Percentiles rank a stretch among this genome's conserved stretches.
phyloP scores from a whole-genome alignment of 2,888 invertebrate genomes.

The Bellardia bayeri region DNA sequence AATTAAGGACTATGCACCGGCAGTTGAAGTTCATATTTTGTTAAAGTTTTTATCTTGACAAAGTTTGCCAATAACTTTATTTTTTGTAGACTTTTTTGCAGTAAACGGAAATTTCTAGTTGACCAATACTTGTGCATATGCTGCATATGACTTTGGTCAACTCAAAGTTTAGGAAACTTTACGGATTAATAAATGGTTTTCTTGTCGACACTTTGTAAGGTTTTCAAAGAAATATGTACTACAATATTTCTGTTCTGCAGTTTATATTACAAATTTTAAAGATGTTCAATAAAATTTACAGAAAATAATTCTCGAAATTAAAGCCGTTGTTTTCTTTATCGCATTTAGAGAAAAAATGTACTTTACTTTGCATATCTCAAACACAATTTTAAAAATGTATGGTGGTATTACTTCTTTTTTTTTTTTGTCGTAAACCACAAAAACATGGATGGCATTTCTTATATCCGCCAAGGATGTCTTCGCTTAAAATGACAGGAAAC shows the following conservation, averaged over 20 bases:
- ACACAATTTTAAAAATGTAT: slow-evolving; percentile 72
- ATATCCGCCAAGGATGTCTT: slow-evolving; percentile 76
- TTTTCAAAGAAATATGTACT: not conserved
- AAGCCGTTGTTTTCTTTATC: slow-evolving; percentile 52
- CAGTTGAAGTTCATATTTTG: slow-evolving; percentile 47
- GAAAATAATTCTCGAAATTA: slow-evolving; percentile 45
- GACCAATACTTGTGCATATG: slow-evolving; percentile 63
- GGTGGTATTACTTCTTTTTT: slow-evolving; percentile 41
- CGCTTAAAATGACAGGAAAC: slow-evolving; percentile 76
- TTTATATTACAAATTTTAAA: not conserved
- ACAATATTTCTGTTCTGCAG: not conserved
- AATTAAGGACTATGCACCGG: slow-evolving; percentile 4
- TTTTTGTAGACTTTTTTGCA: slow-evolving; percentile 36
- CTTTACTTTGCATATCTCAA: slow-evolving; percentile 70
- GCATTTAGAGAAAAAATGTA: slow-evolving; percentile 29
- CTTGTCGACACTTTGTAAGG: slow-evolving; percentile 29
- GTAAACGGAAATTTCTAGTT: slow-evolving; percentile 59
- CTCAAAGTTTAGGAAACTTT: slow-evolving; percentile 42
- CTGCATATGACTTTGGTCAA: slow-evolving; percentile 65
- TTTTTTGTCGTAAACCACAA: slow-evolving; percentile 58
- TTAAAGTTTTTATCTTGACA: slow-evolving; percentile 54
- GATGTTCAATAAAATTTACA: not conserved
- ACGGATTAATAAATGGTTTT: slow-evolving; percentile 56
- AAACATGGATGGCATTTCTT: slow-evolving; percentile 63
- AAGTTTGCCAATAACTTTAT: slow-evolving; percentile 54